A percentile compares a stretch with the other conserved stretches of the same genome.
phyloP scores from a whole-genome alignment of 1,140 invertebrate genomes.

The Plutomurus gul region DNA sequence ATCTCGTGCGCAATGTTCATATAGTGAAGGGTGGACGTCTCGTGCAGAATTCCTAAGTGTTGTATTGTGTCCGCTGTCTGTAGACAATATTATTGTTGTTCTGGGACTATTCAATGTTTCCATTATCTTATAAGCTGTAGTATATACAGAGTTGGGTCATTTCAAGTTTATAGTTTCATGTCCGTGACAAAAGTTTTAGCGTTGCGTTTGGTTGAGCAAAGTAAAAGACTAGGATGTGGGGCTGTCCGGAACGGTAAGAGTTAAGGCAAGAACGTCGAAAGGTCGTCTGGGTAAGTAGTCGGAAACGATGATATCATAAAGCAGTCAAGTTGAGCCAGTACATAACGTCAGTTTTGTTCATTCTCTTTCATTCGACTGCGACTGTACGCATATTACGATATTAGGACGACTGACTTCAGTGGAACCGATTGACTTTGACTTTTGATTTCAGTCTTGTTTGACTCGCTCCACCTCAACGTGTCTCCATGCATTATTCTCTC shows the following conservation, averaged over 20 bases:
- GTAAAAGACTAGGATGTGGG: not conserved
- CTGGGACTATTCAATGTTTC: too few species aligned
- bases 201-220: not conserved
- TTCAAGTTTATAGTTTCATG: too few species aligned
- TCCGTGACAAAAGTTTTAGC: too few species aligned
- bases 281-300: not conserved
- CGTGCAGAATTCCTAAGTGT: too few species aligned
- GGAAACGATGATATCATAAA: not conserved
- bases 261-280: not conserved
- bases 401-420: not conserved
- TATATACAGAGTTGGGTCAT: too few species aligned
- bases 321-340: not conserved
- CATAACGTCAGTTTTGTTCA: not conserved
- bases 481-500: conserved; percentile 18
- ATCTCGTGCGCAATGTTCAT: too few species aligned
- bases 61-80: too few species aligned
- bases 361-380: not conserved
- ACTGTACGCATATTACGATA: too few species aligned
- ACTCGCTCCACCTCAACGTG: not conserved
- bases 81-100: too few species aligned
- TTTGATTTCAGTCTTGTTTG: conserved; percentile 18
- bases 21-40: too few species aligned
- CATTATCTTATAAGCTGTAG: too few species aligned
- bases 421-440: not conserved
- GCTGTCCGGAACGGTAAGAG: not conserved